Percentiles rank a stretch among this genome's conserved stretches.
phyloP scores from a whole-genome alignment of 2,797 vertebrate genomes.

The Arrhamphus sclerolepis region DNA sequence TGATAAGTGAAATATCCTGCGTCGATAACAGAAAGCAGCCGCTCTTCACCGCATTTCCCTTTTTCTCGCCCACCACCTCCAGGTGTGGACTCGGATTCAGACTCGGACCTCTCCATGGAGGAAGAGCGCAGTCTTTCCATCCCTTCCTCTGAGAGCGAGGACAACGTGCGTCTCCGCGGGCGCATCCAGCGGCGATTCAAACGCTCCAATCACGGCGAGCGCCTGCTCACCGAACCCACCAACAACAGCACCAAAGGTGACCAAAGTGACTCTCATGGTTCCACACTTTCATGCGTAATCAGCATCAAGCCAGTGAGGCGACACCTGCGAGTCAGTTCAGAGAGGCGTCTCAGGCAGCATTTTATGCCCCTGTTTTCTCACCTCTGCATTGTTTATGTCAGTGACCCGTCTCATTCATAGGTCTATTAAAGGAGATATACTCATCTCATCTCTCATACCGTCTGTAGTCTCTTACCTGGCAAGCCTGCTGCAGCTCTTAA shows the following conservation, averaged over 20 bases:
- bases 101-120: slow-evolving; percentile 96
- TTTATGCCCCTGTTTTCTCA: no score
- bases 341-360: no score
- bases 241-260: slow-evolving; percentile 91
- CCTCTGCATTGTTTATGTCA: no score
- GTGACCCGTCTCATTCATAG: no score
- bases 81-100: slow-evolving; percentile 93
- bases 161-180: slow-evolving; percentile 92
- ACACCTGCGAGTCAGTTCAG: no score
- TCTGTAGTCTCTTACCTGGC: no score
- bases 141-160: slow-evolving; percentile 96
- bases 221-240: slow-evolving; percentile 90
- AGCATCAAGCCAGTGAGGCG: background rate
- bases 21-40: background rate
- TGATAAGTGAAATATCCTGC: background rate
- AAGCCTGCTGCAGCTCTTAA: no score
- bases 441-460: no score
- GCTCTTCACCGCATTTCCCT: background rate
- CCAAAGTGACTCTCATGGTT: accelerated
- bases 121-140: slow-evolving; percentile 97
- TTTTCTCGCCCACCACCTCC: background rate
- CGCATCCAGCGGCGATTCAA: slow-evolving; percentile 93
- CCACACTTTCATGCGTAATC: background rate
- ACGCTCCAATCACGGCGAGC: slow-evolving; percentile 90
- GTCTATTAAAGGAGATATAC: no score